A percentile compares a stretch with the other conserved stretches of the same genome.
phyloP scores from a whole-genome alignment of 2,888 invertebrate genomes.

The Drosophila tanythrix region DNA sequence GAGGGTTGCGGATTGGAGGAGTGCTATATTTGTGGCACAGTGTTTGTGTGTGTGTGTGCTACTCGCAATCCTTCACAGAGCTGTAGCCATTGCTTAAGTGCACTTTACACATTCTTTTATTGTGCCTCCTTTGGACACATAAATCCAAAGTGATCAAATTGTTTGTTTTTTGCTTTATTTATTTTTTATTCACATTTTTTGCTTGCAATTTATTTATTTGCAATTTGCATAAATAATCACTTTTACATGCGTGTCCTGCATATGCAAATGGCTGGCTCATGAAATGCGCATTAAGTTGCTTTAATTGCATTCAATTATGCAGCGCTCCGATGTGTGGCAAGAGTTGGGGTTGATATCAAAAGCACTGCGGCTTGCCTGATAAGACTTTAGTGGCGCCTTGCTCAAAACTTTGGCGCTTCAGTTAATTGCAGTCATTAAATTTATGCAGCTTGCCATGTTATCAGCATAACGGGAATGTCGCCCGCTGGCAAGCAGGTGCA shows the following conservation, averaged over 20 bases:
- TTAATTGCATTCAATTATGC: constrained; percentile 82
- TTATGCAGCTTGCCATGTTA: constrained; percentile 63
- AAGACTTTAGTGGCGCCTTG: constrained; percentile 62
- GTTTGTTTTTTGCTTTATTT: constrained; percentile 33
- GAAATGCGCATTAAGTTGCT: constrained; percentile 78
- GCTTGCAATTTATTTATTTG: constrained; percentile 72
- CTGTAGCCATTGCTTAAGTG: constrained; percentile 66
- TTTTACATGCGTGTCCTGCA: constrained; percentile 64
- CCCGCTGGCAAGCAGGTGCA: constrained; percentile 23
- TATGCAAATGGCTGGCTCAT: constrained; percentile 72
- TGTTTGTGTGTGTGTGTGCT: constrained; percentile 6
- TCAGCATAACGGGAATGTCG: constrained; percentile 58
- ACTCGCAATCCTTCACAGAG: constrained; percentile 59
- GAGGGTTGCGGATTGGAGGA: neutral
- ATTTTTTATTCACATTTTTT: constrained; percentile 27
- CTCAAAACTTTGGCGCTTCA: constrained; percentile 70
- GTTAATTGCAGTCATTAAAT: constrained; percentile 80
- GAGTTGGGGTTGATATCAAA: neutral
- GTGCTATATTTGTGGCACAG: constrained; percentile 32
- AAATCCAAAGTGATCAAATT: constrained; percentile 80
- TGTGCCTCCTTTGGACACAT: constrained; percentile 65
- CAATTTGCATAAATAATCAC: constrained; percentile 82
- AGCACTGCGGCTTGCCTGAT: constrained; percentile 61
- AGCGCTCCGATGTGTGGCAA: constrained; percentile 34
- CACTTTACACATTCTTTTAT: constrained; percentile 77